phyloP scores from a whole-genome alignment of 2,888 invertebrate species.

The Allophyes oxyacanthae region DNA sequence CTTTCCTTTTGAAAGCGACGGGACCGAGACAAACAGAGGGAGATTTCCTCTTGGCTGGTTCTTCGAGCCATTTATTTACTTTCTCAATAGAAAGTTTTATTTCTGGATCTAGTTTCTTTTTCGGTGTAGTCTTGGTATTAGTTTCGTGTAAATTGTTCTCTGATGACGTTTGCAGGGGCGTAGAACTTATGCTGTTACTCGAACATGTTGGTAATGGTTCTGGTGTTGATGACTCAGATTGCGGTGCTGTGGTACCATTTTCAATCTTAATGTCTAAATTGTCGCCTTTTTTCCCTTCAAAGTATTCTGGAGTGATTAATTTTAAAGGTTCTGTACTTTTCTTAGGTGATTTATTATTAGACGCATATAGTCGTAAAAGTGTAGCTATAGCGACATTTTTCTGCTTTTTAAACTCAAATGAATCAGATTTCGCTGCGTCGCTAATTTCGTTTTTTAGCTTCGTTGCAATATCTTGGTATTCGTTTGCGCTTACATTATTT shows the following conservation, averaged over 20 bases:
- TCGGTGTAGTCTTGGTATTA: neutral
- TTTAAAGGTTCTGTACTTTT: constrained; percentile 47
- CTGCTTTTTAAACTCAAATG: constrained; percentile 60
- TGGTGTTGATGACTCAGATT: constrained; percentile 13
- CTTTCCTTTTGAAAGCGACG: constrained; percentile 64
- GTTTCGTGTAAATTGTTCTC: neutral
- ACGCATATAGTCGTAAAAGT: constrained; percentile 67
- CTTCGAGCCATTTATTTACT: constrained; percentile 65
- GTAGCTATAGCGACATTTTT: constrained; percentile 75
- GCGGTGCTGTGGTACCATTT: neutral
- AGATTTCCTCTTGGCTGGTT: constrained; percentile 33
- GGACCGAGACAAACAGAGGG: constrained; percentile 48
- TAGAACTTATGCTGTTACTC: constrained; percentile 7
- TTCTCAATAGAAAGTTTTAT: constrained; percentile 64
- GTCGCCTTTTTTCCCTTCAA: constrained; percentile 40
- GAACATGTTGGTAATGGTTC: constrained; percentile 17
- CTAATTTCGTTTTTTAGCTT: constrained; percentile 67
- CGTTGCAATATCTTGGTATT: constrained; percentile 49
- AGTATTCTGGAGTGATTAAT: constrained; percentile 70
- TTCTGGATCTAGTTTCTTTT: constrained; percentile 38
- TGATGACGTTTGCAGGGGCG: neutral
- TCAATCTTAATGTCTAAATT: neutral
- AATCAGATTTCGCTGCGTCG: constrained; percentile 56
- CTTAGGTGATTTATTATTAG: constrained; percentile 17
- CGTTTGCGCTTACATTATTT: constrained; percentile 20